Evolutionary conservation across 2,797 vertebrate genomes (phyloP).

Genomic region (Xenops minutus): DNA sequence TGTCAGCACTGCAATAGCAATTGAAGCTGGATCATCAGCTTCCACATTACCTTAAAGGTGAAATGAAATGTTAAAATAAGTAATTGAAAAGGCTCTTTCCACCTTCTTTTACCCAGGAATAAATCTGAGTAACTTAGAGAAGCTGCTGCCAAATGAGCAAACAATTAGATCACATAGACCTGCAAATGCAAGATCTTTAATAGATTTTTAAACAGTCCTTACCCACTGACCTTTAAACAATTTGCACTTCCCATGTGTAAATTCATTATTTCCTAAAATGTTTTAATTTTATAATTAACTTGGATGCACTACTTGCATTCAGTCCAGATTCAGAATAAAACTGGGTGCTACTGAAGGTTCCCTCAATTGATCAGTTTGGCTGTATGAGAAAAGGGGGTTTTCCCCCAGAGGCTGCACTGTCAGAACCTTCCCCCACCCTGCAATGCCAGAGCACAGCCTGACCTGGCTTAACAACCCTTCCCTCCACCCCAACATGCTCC

Average conservation of each 20-base stretch:
- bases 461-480: not conserved
- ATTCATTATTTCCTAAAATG: slow-evolving; percentile 48
- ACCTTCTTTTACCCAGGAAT: not conserved
- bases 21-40: not conserved
- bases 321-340: not conserved
- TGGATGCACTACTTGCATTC: not conserved
- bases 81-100: not conserved
- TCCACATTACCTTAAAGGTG: not conserved
- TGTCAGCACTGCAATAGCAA: not conserved
- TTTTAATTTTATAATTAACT: slow-evolving; percentile 38
- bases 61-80: not conserved
- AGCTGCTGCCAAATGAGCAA: not conserved
- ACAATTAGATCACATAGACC: not conserved
- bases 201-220: slow-evolving; percentile 1
- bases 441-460: fast-evolving
- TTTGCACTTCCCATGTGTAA: not conserved
- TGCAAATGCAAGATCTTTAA: not conserved
- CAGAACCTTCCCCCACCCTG: not conserved
- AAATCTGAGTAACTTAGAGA: not conserved
- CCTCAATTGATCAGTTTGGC: not conserved
- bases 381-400: not conserved
- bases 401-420: not conserved
- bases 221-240: slow-evolving; percentile 20
- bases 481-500: not conserved
- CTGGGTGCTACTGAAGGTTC: not conserved